Evolutionary conservation across 2,888 invertebrate genomes (phyloP).

Genomic region (Lasius fuliginosus): DNA sequence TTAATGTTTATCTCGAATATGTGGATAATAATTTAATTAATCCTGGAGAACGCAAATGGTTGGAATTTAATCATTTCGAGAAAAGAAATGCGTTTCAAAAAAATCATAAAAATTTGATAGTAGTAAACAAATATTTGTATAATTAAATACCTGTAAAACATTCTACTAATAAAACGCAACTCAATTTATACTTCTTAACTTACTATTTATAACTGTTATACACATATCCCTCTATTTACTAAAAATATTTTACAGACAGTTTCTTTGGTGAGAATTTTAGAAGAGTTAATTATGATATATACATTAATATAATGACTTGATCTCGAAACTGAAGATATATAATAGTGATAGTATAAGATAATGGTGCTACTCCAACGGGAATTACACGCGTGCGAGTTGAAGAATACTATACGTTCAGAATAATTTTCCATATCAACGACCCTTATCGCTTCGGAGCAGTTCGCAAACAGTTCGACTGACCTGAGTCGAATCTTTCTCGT

Average conservation of each 20-base stretch:
- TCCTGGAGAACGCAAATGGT: background rate
- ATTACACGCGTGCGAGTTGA: background rate
- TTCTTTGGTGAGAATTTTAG: background rate
- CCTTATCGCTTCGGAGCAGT: slow-evolving; percentile 23
- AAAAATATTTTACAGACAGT: background rate
- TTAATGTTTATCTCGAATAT: background rate
- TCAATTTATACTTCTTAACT: background rate
- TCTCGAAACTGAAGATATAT: background rate
- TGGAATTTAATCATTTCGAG: slow-evolving; percentile 3
- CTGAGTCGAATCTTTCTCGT: slow-evolving; percentile 23
- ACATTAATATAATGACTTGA: background rate
- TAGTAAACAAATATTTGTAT: background rate
- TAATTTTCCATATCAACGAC: slow-evolving; percentile 29
- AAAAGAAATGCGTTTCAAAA: background rate
- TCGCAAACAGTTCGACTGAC: slow-evolving; percentile 27
- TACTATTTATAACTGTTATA: background rate
- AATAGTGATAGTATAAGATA: background rate
- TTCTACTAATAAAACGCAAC: background rate
- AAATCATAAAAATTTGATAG: background rate
- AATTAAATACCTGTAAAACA: background rate
- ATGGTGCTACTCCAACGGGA: background rate
- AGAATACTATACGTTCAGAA: background rate
- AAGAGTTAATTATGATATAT: background rate
- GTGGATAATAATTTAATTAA: slow-evolving; percentile 15
- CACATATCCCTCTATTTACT: background rate